Conservation (phyloP, 2,888 invertebrate species). For the Macrophya alboannulata region DNA sequence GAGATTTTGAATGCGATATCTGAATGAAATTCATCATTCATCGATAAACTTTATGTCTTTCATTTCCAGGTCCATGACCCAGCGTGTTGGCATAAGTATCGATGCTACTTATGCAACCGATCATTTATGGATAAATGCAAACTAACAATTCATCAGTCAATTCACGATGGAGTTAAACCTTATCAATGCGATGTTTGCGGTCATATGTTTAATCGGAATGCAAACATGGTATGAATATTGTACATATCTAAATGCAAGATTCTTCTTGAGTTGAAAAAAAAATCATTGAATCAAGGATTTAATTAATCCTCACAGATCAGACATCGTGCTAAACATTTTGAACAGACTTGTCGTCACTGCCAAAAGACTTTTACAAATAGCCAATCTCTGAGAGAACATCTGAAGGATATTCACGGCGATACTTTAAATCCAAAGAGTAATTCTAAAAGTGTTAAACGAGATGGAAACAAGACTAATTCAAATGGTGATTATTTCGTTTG, state of each 20-base stretch:
- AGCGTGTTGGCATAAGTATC: slow-evolving; percentile 58
- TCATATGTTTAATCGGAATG: slow-evolving; percentile 67
- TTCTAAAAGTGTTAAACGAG: slow-evolving; percentile 58
- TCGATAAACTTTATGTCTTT: neutral
- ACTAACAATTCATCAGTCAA: slow-evolving; percentile 67
- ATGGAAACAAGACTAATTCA: slow-evolving; percentile 59
- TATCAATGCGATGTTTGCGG: slow-evolving; percentile 70
- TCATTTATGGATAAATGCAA: slow-evolving; percentile 68
- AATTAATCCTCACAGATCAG: slow-evolving; percentile 55
- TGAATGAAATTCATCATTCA: neutral
- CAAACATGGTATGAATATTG: slow-evolving; percentile 66
- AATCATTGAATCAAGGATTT: neutral
- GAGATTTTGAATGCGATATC: neutral
- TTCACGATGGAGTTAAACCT: slow-evolving; percentile 69
- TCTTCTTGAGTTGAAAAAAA: neutral
- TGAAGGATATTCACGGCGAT: slow-evolving; percentile 62
- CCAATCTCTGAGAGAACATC: slow-evolving; percentile 61
- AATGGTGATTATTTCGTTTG: slow-evolving; percentile 64
- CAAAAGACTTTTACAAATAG: slow-evolving; percentile 62
- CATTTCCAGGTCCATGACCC: slow-evolving; percentile 59
- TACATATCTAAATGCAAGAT: neutral
- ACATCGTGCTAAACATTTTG: slow-evolving; percentile 65
- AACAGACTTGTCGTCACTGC: slow-evolving; percentile 65
- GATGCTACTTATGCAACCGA: slow-evolving; percentile 64
- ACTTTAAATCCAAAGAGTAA: slow-evolving; percentile 42